Percentiles rank a stretch among this genome's conserved stretches.
Evolutionary conservation across 2,888 invertebrate genomes (phyloP).

Genomic region (Endotricha flammealis): DNA sequence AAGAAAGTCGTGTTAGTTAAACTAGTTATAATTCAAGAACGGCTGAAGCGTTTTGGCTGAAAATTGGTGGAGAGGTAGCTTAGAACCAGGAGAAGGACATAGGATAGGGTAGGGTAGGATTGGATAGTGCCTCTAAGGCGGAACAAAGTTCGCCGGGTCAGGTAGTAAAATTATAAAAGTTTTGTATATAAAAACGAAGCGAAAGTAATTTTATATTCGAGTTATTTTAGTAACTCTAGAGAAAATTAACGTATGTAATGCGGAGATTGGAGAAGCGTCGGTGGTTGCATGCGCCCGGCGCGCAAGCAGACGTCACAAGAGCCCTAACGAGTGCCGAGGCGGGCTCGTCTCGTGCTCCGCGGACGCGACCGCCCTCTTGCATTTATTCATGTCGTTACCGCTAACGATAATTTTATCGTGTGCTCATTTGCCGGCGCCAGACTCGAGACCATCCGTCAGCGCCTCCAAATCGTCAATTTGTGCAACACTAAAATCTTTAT

Average conservation of each 20-base stretch:
- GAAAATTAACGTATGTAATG: constrained; percentile 17
- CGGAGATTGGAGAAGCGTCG: constrained; percentile 24
- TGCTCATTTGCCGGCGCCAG: constrained; percentile 78
- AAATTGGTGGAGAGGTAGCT: no score
- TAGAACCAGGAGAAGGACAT: no score
- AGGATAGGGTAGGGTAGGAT: no score
- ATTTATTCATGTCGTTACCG: constrained; percentile 80
- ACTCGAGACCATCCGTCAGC: constrained; percentile 73
- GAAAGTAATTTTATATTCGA: constrained; percentile 7
- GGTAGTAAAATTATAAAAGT: no score
- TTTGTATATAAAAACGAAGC: no score
- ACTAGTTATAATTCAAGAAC: no score
- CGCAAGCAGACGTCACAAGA: constrained; percentile 54
- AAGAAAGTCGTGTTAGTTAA: no score
- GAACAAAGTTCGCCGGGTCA: no score
- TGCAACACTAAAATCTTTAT: constrained; percentile 75
- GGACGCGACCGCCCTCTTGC: constrained; percentile 69
- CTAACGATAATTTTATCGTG: constrained; percentile 80
- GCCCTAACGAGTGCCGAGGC: constrained; percentile 56
- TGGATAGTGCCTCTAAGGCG: no score
- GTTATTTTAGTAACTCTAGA: no score
- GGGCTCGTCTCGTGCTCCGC: constrained; percentile 41
- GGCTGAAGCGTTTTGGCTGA: no score
- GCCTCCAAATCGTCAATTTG: constrained; percentile 74
- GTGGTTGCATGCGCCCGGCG: constrained; percentile 11